Conservation (phyloP, 2,888 invertebrate genomes). For the Leptopilina myrica region DNA sequence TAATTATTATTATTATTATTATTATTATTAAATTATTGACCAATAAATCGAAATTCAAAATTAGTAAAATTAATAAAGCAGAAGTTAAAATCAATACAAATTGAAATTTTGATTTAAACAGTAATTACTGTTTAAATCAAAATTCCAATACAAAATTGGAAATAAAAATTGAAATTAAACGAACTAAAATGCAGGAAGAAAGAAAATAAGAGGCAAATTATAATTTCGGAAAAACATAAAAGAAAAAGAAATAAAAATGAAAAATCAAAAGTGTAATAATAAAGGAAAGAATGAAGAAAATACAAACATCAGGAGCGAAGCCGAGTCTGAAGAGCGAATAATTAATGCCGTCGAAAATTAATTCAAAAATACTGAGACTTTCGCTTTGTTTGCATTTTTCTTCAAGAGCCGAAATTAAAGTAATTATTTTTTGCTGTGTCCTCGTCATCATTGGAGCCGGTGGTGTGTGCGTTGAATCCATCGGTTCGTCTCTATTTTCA, state of each 20-base stretch:
- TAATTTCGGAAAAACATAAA: too few species aligned
- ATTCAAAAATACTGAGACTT: constrained; percentile 56
- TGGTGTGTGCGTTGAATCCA: constrained; percentile 73
- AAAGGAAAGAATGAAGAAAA: background rate
- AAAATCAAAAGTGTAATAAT: too few species aligned
- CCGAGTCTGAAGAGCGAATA: constrained; percentile 63
- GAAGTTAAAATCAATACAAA: background rate
- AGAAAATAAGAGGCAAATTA: too few species aligned
- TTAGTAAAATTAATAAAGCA: background rate
- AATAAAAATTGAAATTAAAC: background rate
- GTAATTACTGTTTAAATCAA: too few species aligned
- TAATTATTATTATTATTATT: too few species aligned
- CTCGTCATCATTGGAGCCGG: constrained; percentile 77
- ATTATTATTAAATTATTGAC: too few species aligned
- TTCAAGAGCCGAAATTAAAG: constrained; percentile 73
- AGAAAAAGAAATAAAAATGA: too few species aligned
- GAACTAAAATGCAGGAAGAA: too few species aligned
- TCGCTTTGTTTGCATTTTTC: constrained; percentile 35
- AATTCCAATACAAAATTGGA: background rate
- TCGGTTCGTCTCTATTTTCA: constrained; percentile 58
- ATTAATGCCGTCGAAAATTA: constrained; percentile 64
- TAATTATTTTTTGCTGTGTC: constrained; percentile 74
- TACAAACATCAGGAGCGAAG: constrained; percentile 49
- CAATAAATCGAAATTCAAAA: too few species aligned
- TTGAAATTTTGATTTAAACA: too few species aligned